Percentiles rank a stretch among this genome's conserved stretches.
Evolutionary conservation across 2,888 invertebrate genomes (phyloP).

Genomic region (Caenorhabditis japonica): DNA sequence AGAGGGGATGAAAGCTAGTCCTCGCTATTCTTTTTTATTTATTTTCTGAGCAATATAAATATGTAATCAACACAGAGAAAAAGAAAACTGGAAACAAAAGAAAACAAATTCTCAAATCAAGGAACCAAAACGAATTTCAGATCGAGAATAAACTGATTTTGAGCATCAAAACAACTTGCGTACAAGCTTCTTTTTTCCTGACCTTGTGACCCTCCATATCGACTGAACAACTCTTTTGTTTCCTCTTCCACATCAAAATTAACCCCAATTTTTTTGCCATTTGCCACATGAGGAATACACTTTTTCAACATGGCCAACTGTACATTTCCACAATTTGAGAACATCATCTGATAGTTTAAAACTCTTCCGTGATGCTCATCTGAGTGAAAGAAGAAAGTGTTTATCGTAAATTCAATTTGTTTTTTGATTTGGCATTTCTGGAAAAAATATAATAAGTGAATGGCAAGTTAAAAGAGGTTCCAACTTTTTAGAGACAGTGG

Average conservation of each 20-base stretch:
- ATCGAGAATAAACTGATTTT: constrained; percentile 19
- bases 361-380: constrained; percentile 6
- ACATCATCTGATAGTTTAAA: constrained; percentile 9
- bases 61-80: neutral
- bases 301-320: constrained; percentile 15
- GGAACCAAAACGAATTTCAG: constrained; percentile 16
- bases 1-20: too few species aligned
- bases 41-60: too few species aligned
- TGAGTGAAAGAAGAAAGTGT: constrained; percentile 22
- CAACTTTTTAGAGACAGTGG: too few species aligned
- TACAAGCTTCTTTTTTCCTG: neutral
- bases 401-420: constrained; percentile 20
- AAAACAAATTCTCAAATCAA: neutral
- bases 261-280: constrained; percentile 7
- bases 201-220: neutral
- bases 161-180: constrained; percentile 16
- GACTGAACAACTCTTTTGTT: neutral
- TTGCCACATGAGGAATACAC: constrained; percentile 7
- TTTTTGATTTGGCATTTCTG: constrained; percentile 27
- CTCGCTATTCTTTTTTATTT: too few species aligned
- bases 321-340: constrained; percentile 6
- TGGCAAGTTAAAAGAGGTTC: too few species aligned
- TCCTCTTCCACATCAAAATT: constrained; percentile 12
- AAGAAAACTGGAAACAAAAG: neutral
- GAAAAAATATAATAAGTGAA: neutral